phyloP scores from a whole-genome alignment of 2,113 vertebrate genomes.

The Calonectris borealis region DNA sequence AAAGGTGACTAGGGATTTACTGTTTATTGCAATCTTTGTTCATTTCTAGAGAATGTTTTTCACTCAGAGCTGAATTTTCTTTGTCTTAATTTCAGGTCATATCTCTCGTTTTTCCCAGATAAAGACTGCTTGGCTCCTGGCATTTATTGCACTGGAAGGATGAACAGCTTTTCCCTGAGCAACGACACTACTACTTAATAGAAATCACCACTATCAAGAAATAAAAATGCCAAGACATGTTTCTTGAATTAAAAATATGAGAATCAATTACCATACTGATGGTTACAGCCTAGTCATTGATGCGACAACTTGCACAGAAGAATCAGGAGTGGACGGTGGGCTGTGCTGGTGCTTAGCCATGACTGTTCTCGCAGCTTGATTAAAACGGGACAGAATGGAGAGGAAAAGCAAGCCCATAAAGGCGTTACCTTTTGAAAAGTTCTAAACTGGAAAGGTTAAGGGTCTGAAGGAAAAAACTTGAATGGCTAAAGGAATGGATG shows the following conservation, averaged over 20 bases:
- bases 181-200: not conserved
- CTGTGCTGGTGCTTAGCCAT: not conserved
- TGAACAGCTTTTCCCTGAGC: not conserved
- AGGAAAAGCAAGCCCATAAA: not conserved
- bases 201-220: not conserved
- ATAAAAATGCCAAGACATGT: not conserved
- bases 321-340: rapidly evolving
- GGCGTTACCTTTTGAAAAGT: not conserved
- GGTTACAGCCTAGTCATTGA: not conserved
- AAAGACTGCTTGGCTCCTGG: not conserved
- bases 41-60: not conserved
- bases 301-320: not conserved
- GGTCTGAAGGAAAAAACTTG: not conserved
- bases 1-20: not conserved
- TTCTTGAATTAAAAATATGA: not conserved
- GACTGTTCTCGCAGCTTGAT: not conserved
- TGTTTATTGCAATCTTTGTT: not conserved
- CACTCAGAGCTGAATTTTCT: not conserved
- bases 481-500: not conserved
- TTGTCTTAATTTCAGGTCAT: not conserved
- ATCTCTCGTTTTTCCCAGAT: not conserved
- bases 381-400: not conserved
- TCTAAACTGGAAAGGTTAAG: not conserved
- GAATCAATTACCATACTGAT: not conserved
- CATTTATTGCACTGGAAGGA: not conserved